Percentiles rank a stretch among this genome's conserved stretches.
Evolutionary conservation across 2,888 invertebrate species (phyloP).

Genomic region (Meiosimyza platycephala): DNA sequence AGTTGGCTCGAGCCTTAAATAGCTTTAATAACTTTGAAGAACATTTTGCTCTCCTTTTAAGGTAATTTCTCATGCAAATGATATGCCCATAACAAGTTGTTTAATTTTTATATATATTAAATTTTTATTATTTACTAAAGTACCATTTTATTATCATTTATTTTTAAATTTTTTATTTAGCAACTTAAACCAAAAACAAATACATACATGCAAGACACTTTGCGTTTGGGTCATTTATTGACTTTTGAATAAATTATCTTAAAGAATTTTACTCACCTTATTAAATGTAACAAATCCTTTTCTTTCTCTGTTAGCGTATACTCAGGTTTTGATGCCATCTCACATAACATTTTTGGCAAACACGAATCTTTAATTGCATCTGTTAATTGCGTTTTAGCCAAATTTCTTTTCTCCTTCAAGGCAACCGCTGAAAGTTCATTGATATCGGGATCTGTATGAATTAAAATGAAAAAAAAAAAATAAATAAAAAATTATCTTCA

Average conservation of each 20-base stretch:
- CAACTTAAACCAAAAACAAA: too few relatives aligned
- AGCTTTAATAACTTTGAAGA: too few relatives aligned
- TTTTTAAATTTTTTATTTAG: too few relatives aligned
- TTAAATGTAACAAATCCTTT: constrained; percentile 62
- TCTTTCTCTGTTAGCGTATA: constrained; percentile 65
- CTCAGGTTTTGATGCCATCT: constrained; percentile 65
- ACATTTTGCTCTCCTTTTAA: too few relatives aligned
- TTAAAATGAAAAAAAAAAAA: constrained; percentile 21
- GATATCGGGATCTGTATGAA: constrained; percentile 54
- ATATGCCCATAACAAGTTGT: too few relatives aligned
- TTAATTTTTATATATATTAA: too few relatives aligned
- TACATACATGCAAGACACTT: too few relatives aligned
- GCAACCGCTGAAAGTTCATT: constrained; percentile 59
- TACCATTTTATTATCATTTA: too few relatives aligned
- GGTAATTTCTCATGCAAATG: too few relatives aligned
- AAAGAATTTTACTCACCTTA: constrained; percentile 56
- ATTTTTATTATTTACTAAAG: too few relatives aligned
- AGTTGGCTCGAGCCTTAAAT: too few relatives aligned
- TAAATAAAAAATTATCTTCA: neutral
- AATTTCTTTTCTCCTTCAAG: constrained; percentile 50
- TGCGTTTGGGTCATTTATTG: too few relatives aligned
- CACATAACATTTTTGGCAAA: constrained; percentile 67
- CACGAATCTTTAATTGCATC: constrained; percentile 66
- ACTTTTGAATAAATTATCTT: neutral
- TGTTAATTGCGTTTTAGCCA: constrained; percentile 58